A percentile compares a stretch with the other conserved stretches of the same genome.
phyloP scores from a whole-genome alignment of 2,888 invertebrate genomes.

The Magallana nippona region DNA sequence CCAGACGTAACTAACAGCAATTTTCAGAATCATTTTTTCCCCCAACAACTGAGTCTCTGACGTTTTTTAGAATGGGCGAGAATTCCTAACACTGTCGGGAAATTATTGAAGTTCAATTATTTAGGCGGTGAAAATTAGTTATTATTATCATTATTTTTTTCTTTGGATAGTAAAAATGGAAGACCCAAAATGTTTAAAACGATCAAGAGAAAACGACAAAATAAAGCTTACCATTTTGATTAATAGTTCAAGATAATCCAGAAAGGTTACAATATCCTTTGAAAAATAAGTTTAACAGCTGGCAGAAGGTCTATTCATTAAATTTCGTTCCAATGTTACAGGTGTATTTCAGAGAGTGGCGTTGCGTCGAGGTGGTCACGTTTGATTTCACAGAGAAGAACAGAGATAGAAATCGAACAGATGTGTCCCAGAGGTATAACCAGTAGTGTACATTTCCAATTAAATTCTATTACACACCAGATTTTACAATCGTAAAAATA shows the following conservation, averaged over 20 bases:
- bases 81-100: slow-evolving; percentile 6
- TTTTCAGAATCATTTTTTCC: slow-evolving; percentile 10
- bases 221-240: neutral
- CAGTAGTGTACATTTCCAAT: slow-evolving; percentile 26
- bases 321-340: neutral
- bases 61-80: slow-evolving; percentile 13
- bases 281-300: neutral
- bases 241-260: neutral
- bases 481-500: slow-evolving; percentile 4
- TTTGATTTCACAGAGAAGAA: slow-evolving; percentile 27
- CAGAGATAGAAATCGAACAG: slow-evolving; percentile 16
- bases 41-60: slow-evolving; percentile 1
- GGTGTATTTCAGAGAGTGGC: slow-evolving; percentile 14
- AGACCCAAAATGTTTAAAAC: neutral
- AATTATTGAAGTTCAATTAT: slow-evolving; percentile 2
- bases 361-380: neutral
- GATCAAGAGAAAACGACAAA: neutral
- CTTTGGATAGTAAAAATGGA: neutral
- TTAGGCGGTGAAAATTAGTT: neutral
- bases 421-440: slow-evolving; percentile 9
- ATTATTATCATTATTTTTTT: neutral
- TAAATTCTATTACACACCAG: slow-evolving; percentile 21
- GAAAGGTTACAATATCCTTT: neutral
- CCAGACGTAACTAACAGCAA: neutral
- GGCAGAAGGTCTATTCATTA: neutral